Conservation (phyloP, 2,888 invertebrate genomes). For the Parnassius apollo region DNA sequence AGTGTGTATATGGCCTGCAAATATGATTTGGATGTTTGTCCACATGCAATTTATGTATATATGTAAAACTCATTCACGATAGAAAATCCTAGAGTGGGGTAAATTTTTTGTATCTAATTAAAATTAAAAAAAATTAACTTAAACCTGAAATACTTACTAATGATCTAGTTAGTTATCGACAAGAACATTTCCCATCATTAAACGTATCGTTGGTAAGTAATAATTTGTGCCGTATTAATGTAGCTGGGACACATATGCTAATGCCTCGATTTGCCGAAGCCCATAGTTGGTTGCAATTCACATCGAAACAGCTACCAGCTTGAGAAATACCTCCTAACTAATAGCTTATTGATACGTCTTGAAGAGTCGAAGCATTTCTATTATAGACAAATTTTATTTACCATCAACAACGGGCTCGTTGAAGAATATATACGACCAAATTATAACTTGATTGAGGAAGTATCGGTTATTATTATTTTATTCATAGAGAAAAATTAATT, state of each 20-base stretch:
- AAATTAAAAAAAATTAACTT: too few species aligned
- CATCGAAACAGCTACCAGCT: slow-evolving; percentile 2
- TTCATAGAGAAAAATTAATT: slow-evolving; percentile 5
- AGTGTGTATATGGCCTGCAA: too few species aligned
- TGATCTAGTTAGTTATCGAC: background rate
- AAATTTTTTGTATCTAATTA: too few species aligned
- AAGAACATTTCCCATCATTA: background rate
- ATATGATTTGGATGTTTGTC: too few species aligned
- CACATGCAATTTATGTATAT: too few species aligned
- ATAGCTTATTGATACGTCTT: slow-evolving; percentile 18
- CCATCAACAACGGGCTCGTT: background rate
- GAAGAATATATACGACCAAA: background rate
- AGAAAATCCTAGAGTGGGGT: too few species aligned
- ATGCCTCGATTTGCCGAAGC: slow-evolving; percentile 9
- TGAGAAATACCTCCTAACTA: slow-evolving; percentile 10
- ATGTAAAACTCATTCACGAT: too few species aligned
- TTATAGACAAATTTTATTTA: slow-evolving; percentile 1
- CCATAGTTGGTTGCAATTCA: slow-evolving; percentile 12
- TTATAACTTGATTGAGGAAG: slow-evolving; percentile 8
- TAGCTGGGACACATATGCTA: slow-evolving; percentile 16
- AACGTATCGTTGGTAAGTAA: slow-evolving; percentile 3
- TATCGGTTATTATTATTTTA: slow-evolving; percentile 7
- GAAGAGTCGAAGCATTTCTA: background rate
- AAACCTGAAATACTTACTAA: too few species aligned
- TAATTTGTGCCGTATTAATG: slow-evolving; percentile 23